Evolutionary conservation across 2,888 invertebrate genomes (phyloP).

Genomic region (Callinectes sapidus): DNA sequence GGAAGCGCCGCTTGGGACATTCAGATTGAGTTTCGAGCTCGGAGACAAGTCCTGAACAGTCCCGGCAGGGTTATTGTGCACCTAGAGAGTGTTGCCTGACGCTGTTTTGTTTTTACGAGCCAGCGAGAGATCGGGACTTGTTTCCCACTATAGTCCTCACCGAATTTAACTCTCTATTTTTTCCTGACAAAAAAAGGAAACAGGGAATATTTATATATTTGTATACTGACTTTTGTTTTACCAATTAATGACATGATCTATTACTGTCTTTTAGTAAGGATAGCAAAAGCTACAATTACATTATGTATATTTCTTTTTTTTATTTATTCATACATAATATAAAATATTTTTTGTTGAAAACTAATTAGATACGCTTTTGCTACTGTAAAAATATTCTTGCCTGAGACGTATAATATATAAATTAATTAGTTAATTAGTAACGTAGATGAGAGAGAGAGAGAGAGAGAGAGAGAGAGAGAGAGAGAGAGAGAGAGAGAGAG

Average conservation of each 20-base stretch:
- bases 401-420: not conserved
- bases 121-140: slow-evolving; percentile 31
- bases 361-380: not conserved
- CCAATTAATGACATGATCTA: not conserved
- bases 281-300: not conserved
- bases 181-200: not conserved
- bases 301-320: not conserved
- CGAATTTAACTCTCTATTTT: slow-evolving; percentile 6
- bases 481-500: slow-evolving; percentile 45
- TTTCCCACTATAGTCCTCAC: slow-evolving; percentile 23
- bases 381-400: not conserved
- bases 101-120: slow-evolving; percentile 33
- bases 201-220: not conserved
- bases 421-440: not conserved
- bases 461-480: not conserved
- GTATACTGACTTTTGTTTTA: not conserved
- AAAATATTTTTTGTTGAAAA: not conserved
- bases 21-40: slow-evolving; percentile 36
- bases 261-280: not conserved
- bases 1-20: slow-evolving; percentile 30
- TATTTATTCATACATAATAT: not conserved
- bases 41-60: slow-evolving; percentile 37
- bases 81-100: slow-evolving; percentile 37
- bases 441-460: not conserved
- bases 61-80: slow-evolving; percentile 30